Evolutionary conservation across 1,140 invertebrate genomes (phyloP).

Genomic region (Saxidomus purpurata): DNA sequence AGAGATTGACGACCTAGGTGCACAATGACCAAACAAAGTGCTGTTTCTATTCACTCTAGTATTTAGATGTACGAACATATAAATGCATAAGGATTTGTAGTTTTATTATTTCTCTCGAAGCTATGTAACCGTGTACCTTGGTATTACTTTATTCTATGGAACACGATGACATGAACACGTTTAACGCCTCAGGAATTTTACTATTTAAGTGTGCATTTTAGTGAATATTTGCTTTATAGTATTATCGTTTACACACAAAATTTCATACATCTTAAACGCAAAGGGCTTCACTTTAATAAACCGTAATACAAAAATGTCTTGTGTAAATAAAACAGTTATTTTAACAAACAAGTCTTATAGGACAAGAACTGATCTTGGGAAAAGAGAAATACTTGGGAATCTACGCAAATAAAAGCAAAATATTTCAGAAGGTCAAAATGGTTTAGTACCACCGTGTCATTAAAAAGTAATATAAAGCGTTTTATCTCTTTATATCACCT

Average conservation of each 20-base stretch:
- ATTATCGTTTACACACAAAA: neutral
- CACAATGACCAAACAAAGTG: neutral
- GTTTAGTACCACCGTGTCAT: constrained; percentile 17
- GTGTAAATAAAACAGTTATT: constrained; percentile 22
- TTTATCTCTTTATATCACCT: constrained; percentile 5
- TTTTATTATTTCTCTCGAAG: neutral
- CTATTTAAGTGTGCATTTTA: neutral
- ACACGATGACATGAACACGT: neutral
- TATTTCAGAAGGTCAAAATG: constrained; percentile 27
- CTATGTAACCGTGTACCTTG: neutral
- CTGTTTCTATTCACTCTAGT: too few species aligned
- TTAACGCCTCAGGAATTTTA: neutral
- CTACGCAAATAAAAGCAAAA: constrained; percentile 38
- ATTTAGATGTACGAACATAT: too few species aligned
- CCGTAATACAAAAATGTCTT: constrained; percentile 23
- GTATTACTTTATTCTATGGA: neutral
- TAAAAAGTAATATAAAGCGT: neutral
- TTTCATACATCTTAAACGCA: neutral
- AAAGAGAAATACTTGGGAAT: constrained; percentile 33
- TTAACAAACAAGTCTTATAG: constrained; percentile 18
- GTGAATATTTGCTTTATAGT: constrained; percentile 26
- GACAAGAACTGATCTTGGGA: neutral
- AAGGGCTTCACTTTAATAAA: constrained; percentile 5
- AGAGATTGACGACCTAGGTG: neutral
- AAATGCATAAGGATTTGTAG: too few species aligned